Percentiles rank a stretch among this genome's conserved stretches.
Conservation (phyloP, 2,888 invertebrate species). For the Hyalella azteca region DNA sequence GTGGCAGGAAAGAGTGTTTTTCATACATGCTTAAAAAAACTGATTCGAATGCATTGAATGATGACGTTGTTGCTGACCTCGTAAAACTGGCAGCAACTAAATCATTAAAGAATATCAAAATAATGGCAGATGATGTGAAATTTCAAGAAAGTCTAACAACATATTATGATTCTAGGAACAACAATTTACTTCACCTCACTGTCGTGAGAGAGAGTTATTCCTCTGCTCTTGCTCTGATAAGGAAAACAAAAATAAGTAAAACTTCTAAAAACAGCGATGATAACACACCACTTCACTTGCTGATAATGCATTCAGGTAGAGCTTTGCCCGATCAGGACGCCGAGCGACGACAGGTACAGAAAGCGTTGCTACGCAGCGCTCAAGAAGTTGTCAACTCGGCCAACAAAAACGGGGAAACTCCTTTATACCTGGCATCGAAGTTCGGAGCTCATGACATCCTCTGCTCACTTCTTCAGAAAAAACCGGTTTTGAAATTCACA, state of each 20-base stretch:
- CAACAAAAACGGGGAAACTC: not conserved
- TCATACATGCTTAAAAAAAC: not conserved
- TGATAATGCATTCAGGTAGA: not conserved
- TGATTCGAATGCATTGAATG: not conserved
- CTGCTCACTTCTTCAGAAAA: not conserved
- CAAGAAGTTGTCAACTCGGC: not conserved
- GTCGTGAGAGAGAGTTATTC: not conserved
- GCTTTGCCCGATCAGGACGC: not conserved
- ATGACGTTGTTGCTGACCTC: not conserved
- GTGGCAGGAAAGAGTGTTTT: not conserved
- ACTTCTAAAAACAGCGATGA: not conserved
- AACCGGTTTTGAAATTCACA: not conserved
- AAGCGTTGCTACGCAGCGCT: not conserved
- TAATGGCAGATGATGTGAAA: not conserved
- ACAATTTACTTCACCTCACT: not conserved
- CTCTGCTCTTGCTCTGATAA: not conserved
- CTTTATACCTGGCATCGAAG: not conserved
- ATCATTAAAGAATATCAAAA: not conserved
- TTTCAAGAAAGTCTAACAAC: not conserved
- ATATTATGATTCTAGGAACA: not conserved
- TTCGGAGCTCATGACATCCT: not conserved
- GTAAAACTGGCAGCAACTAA: not conserved
- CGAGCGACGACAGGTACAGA: not conserved
- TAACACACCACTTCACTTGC: not conserved
- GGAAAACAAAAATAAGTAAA: not conserved